A percentile compares a stretch with the other conserved stretches of the same genome.
Evolutionary conservation across 2,797 vertebrate species (phyloP).

Genomic region (Onychomys arenicola): DNA sequence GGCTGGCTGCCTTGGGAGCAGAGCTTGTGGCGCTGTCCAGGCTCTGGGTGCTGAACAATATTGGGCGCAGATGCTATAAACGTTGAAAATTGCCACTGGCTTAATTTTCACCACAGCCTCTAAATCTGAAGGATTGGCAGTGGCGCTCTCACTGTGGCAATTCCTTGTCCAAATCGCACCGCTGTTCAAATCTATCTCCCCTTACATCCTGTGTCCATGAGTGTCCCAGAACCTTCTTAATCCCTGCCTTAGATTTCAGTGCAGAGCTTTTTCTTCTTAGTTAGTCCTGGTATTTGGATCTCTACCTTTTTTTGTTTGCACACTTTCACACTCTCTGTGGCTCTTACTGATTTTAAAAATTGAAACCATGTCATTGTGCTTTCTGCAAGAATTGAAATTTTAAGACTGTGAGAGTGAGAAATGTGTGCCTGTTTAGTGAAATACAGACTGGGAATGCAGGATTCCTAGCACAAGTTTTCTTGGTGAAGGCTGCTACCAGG

Average conservation of each 20-base stretch:
- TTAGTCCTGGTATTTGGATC: neutral
- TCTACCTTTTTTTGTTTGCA: neutral
- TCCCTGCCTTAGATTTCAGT: neutral
- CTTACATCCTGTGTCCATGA: neutral
- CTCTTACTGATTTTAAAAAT: slow-evolving; percentile 50
- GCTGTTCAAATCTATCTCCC: neutral
- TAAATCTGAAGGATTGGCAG: slow-evolving; percentile 61
- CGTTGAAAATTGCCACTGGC: slow-evolving; percentile 44
- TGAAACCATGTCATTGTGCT: slow-evolving; percentile 46
- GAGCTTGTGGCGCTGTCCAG: slow-evolving; percentile 77
- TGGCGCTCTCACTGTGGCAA: slow-evolving; percentile 27
- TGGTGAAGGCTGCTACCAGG: slow-evolving; percentile 73
- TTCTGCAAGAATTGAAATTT: slow-evolving; percentile 57
- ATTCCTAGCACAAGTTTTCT: slow-evolving; percentile 76
- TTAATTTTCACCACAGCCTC: slow-evolving; percentile 67
- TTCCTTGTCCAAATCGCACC: slow-evolving; percentile 22
- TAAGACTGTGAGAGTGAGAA: slow-evolving; percentile 22
- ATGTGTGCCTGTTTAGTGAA: slow-evolving; percentile 27
- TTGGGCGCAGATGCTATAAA: slow-evolving; percentile 46
- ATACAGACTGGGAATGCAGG: slow-evolving; percentile 24
- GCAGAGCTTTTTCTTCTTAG: neutral
- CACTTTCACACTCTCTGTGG: slow-evolving; percentile 27
- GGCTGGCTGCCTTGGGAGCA: neutral
- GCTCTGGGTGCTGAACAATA: slow-evolving; percentile 76
- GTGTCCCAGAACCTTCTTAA: neutral